Conservation (phyloP, 1,140 invertebrate genomes). For the Eupeodes corollae region DNA sequence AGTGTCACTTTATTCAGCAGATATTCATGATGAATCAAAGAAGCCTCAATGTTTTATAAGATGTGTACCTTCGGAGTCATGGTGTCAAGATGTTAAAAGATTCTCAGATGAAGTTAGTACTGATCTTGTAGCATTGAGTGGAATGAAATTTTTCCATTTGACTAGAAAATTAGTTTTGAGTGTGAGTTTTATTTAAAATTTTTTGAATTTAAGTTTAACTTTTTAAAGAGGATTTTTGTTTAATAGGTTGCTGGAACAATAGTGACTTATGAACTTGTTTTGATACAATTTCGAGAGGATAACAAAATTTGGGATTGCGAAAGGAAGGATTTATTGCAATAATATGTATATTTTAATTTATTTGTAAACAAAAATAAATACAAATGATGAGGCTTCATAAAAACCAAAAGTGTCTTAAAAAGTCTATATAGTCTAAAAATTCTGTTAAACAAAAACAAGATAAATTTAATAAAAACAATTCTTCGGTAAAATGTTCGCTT, state of each 20-base stretch:
- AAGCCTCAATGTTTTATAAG: constrained; percentile 45
- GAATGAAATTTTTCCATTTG: constrained; percentile 51
- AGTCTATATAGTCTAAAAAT: no score
- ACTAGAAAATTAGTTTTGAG: constrained; percentile 49
- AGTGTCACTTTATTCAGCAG: constrained; percentile 49
- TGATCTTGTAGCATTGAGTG: constrained; percentile 47
- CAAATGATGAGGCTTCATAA: no score
- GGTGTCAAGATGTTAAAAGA: constrained; percentile 46
- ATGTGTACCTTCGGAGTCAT: constrained; percentile 45
- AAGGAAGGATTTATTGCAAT: no score
- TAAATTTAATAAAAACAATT: no score
- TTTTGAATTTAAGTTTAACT: no score
- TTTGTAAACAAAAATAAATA: no score
- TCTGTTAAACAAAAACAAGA: no score
- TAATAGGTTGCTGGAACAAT: constrained; percentile 51
- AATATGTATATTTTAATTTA: no score
- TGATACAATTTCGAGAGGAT: constrained; percentile 39
- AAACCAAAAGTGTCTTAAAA: no score
- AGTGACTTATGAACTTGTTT: constrained; percentile 51
- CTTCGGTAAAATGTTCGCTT: no score
- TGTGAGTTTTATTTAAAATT: no score
- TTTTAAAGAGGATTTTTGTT: no score
- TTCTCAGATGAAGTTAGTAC: constrained; percentile 46
- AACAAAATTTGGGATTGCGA: constrained; percentile 25
- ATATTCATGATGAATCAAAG: constrained; percentile 50